Conservation (phyloP, 1,140 invertebrate species). For the Cardiocondyla obscurior region DNA sequence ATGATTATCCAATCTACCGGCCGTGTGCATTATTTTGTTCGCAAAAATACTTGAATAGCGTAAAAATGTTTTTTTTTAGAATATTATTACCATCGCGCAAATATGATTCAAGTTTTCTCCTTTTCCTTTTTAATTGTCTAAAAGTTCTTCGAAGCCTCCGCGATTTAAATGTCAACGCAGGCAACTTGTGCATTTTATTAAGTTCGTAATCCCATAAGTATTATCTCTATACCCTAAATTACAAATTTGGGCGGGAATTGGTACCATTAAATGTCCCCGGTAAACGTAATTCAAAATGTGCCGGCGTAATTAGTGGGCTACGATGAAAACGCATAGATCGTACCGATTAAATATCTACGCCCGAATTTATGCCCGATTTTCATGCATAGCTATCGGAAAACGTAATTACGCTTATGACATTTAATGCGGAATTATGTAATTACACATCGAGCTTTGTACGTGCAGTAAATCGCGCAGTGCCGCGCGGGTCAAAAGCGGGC, state of each 20-base stretch:
- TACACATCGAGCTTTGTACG: constrained; percentile 35
- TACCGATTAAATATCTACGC: constrained; percentile 48
- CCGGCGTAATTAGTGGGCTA: constrained; percentile 43
- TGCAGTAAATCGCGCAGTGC: not conserved
- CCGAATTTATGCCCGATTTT: constrained; percentile 51
- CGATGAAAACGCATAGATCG: constrained; percentile 52
- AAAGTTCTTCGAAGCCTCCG: not conserved
- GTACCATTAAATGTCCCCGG: constrained; percentile 29
- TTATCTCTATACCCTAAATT: constrained; percentile 42
- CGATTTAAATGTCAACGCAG: not conserved
- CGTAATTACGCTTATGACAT: constrained; percentile 54
- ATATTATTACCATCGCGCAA: too few relatives aligned
- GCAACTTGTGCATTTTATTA: constrained; percentile 20
- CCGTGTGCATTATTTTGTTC: not conserved
- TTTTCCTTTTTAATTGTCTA: not conserved
- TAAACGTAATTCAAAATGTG: constrained; percentile 55
- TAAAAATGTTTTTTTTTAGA: not conserved
- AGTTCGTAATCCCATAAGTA: constrained; percentile 11
- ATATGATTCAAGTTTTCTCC: too few relatives aligned
- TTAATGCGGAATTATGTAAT: constrained; percentile 55
- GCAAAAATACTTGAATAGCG: not conserved
- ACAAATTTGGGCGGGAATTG: constrained; percentile 36
- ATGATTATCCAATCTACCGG: not conserved
- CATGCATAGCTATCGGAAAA: constrained; percentile 54
- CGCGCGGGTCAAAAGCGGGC: not conserved